Evolutionary conservation across 2,113 vertebrate species (phyloP), one percentile per base, ranked within the genome.

Genomic region (Tretioscincus oriximinensis): DNA sequence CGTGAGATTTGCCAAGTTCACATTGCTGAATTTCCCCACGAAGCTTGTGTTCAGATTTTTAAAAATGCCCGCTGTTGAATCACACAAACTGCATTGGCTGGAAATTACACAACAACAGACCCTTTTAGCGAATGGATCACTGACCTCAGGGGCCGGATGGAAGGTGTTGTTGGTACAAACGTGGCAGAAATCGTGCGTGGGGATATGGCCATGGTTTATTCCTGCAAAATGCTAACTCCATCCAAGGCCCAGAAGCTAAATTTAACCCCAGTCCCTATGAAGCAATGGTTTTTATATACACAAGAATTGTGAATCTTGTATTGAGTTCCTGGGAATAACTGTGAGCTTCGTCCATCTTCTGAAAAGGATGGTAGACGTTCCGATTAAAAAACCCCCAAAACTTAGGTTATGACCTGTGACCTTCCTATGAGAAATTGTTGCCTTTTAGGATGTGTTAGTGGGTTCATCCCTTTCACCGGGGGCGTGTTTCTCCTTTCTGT

Each of bases 391-490:
- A 41, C 2, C 2, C 93, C 91, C 92, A 95, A 96, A 95, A 96
- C 94, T 93, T 93, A 94, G 96, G 96, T 97, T 96, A 94, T 26
- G 96, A 97, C 97, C 97, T 95, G 79, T 95, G 96, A 97, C 97
- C 96, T 92, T 85, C 92, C 90, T 93, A 96, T 96, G 95, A 95
- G 97, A 98, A 97, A 97, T 96, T 96, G 96, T 97, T 97, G 96
- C 96, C 92, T 93, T 96, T 97, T 95, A 94, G 93, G 95, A 96
- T 96, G 96, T 96, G 94, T 94, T 93, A 91, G 95, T 94, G 95
- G 95, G 93, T 93, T 93, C 91, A 82, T 89, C 94, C 95, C 95
- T 95, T 96, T 96, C 95, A 95, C 92, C 90, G 91, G 90, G 92
- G 93, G 91, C 95, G 94, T 97, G 97, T 97, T 96, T 96, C 93